These are phyloP conservation scores for Drosophila robusta DNA, from an alignment of 2,888 invertebrate species.

Conservation along the genomic window DNA sequence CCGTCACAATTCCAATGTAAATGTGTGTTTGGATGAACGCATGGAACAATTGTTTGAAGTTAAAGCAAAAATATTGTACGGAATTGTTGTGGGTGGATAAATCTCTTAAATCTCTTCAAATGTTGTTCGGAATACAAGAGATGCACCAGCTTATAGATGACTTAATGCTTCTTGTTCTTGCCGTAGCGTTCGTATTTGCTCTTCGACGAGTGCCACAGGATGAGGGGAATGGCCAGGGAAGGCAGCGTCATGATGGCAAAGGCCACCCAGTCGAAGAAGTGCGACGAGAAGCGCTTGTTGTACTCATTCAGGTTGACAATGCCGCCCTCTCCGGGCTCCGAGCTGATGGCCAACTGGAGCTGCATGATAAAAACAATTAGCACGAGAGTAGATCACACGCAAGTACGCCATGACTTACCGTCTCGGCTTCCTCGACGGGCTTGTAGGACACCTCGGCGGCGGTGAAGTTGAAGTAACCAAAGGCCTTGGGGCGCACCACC, in stretches of 20 bases:
- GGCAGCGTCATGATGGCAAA: conserved; percentile 99
- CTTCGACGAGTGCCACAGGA: conserved; percentile 97
- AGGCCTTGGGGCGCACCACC: conserved; percentile 94
- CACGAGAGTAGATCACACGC: not conserved
- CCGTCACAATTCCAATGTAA: conserved; percentile 54
- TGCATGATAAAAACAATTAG: conserved; percentile 83
- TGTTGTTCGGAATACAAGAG: conserved; percentile 41
- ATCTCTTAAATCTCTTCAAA: conserved; percentile 52
- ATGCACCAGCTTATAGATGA: conserved; percentile 1
- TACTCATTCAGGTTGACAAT: conserved; percentile 97
- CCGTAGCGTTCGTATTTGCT: conserved; percentile 95
- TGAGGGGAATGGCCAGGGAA: conserved; percentile 96
- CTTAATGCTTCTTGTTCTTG: conserved; percentile 89
- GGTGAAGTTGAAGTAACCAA: conserved; percentile 98
- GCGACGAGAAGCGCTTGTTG: conserved; percentile 98
- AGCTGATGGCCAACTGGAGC: conserved; percentile 90
- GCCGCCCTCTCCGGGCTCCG: conserved; percentile 98
- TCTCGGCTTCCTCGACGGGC: conserved; percentile 92
- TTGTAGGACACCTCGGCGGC: conserved; percentile 96
- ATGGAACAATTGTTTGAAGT: conserved; percentile 53
- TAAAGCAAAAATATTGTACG: conserved; percentile 54
- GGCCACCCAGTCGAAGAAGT: conserved; percentile 98
- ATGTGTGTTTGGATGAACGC: conserved; percentile 51
- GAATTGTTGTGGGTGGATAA: conserved; percentile 53
- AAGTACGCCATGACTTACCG: conserved; percentile 85